Evolutionary conservation across 2,797 vertebrate species (phyloP).

Genomic region (Oreonectes daqikongensis): DNA sequence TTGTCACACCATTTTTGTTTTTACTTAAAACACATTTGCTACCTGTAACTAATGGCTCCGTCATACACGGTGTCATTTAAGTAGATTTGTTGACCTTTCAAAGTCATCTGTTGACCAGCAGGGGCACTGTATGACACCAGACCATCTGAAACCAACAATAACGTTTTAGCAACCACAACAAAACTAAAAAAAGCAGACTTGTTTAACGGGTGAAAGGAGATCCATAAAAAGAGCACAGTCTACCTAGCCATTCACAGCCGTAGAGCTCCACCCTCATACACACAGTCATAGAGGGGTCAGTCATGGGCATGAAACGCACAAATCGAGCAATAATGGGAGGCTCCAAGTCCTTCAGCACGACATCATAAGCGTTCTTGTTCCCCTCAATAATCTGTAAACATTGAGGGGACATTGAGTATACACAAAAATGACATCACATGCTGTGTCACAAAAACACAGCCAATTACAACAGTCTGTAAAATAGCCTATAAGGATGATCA

Average conservation of each 20-base stretch:
- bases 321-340: constrained; percentile 92
- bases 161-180: background rate
- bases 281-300: constrained; percentile 91
- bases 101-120: constrained; percentile 87
- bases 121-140: constrained; percentile 91
- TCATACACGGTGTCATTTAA: constrained; percentile 96
- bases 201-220: constrained; percentile 16
- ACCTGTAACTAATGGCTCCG: constrained; percentile 87
- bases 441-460: background rate
- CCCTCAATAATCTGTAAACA: constrained; percentile 89
- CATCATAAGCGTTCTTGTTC: constrained; percentile 92
- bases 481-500: too few species aligned
- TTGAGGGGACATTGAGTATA: constrained; percentile 32
- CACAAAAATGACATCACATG: background rate
- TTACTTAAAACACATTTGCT: background rate
- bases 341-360: constrained; percentile 93
- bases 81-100: constrained; percentile 82
- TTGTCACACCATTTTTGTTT: background rate
- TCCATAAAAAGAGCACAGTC: constrained; percentile 44
- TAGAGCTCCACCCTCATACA: constrained; percentile 97
- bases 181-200: background rate
- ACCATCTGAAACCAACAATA: constrained; percentile 79
- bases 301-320: constrained; percentile 92
- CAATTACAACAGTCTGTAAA: too few species aligned
- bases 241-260: constrained; percentile 95